phyloP scores from a whole-genome alignment of 2,797 vertebrate species.

The Myiotriccus ornatus region DNA sequence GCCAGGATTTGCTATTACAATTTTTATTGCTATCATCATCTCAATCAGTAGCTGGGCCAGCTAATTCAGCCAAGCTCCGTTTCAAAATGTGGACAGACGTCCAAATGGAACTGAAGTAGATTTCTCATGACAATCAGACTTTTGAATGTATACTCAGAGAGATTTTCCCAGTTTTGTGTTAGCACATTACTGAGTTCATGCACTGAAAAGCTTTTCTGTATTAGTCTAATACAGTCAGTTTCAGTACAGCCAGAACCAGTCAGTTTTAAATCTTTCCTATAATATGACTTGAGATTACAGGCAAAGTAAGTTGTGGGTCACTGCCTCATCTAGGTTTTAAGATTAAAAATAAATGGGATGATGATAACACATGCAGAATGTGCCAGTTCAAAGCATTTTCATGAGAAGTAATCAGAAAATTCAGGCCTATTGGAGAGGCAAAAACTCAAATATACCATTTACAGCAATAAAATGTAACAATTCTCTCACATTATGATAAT shows the following conservation, averaged over 20 bases:
- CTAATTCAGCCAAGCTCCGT: constrained; percentile 43
- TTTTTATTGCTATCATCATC: constrained; percentile 63
- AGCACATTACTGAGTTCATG: neutral
- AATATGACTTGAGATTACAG: neutral
- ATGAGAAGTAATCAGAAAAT: neutral
- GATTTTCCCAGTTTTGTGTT: neutral
- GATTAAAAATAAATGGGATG: neutral
- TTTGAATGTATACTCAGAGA: neutral
- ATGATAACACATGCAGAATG: neutral
- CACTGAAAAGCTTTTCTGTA: neutral
- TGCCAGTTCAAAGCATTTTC: neutral
- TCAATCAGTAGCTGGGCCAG: constrained; percentile 26
- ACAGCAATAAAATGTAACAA: neutral
- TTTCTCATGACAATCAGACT: constrained; percentile 9
- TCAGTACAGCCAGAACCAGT: neutral
- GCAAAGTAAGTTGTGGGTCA: neutral
- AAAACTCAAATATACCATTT: constrained; percentile 4
- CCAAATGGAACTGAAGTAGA: constrained; percentile 12
- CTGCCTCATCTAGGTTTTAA: neutral
- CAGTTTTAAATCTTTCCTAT: neutral
- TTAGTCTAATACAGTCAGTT: neutral
- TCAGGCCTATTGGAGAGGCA: neutral
- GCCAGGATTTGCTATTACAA: constrained; percentile 35
- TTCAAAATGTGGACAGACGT: neutral
- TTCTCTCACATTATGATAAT: neutral